Conservation (phyloP, 2,113 vertebrate species). For the Myodes glareolus region DNA sequence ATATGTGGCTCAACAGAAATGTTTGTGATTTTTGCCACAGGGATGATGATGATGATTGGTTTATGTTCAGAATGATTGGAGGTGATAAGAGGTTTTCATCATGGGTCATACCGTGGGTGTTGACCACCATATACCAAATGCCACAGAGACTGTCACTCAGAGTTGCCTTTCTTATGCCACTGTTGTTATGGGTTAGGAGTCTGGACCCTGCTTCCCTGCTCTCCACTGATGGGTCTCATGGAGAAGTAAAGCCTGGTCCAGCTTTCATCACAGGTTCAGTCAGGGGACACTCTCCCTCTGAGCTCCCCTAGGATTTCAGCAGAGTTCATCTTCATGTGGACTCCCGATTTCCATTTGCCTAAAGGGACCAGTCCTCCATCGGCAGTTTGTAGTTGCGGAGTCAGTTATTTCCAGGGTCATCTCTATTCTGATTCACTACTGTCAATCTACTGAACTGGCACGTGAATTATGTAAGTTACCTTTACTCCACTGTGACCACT, state of each 20-base stretch:
- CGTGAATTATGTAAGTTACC: background rate
- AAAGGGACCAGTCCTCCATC: background rate
- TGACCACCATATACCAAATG: background rate
- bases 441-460: background rate
- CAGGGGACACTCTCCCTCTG: background rate
- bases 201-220: background rate
- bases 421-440: background rate
- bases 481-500: background rate
- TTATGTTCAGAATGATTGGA: background rate
- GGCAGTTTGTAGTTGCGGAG: background rate
- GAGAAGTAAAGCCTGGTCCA: background rate
- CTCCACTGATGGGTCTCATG: background rate
- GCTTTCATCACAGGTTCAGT: background rate
- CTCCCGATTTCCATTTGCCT: background rate
- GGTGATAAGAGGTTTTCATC: background rate
- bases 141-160: background rate
- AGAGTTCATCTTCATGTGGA: background rate
- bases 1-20: background rate
- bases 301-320: background rate
- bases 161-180: background rate
- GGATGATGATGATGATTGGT: background rate
- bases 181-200: background rate
- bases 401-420: background rate
- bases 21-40: background rate
- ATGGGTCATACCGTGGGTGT: background rate